These are phyloP conservation scores for Galaxias olidus DNA, from an alignment of 2,797 vertebrate genomes.

Conservation along the genomic window DNA sequence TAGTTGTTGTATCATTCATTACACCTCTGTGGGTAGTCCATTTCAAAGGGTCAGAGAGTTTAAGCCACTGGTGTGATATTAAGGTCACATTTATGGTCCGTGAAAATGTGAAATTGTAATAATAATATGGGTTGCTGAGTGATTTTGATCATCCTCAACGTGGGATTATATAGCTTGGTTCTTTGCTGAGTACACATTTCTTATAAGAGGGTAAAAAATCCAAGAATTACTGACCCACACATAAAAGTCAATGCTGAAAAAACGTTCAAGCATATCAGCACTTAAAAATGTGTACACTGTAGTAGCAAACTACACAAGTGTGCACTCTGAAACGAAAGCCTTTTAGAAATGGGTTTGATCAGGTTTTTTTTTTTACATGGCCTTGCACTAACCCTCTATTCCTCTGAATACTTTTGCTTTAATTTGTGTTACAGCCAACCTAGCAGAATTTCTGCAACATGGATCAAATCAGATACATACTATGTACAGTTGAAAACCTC, in stretches of 20 bases:
- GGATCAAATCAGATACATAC: conserved; percentile 49
- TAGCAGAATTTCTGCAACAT: conserved; percentile 53
- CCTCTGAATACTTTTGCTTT: conserved; percentile 36
- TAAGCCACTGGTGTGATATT: conserved; percentile 33
- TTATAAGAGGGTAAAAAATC: conserved; percentile 28
- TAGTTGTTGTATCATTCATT: neutral
- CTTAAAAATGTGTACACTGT: conserved; percentile 30
- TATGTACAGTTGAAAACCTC: conserved; percentile 35
- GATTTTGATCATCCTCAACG: conserved; percentile 56
- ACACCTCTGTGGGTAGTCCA: conserved; percentile 24
- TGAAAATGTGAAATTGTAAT: conserved; percentile 56
- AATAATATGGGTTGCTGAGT: conserved; percentile 50
- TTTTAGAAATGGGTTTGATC: conserved; percentile 37
- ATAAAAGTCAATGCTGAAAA: conserved; percentile 54
- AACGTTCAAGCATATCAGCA: conserved; percentile 50
- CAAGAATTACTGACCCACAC: conserved; percentile 59
- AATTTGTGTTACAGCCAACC: conserved; percentile 44
- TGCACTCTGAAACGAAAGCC: conserved; percentile 45
- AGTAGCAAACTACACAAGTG: conserved; percentile 41
- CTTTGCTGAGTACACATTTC: conserved; percentile 58
- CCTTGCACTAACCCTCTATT: conserved; percentile 39
- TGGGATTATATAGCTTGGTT: conserved; percentile 41
- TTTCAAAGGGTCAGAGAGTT: conserved; percentile 4
- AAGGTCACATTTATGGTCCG: conserved; percentile 44
- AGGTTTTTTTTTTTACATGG: conserved; percentile 28